A percentile compares a stretch with the other conserved stretches of the same genome.
Evolutionary conservation across 92 coral and sea anemone genomes (phyloP).

Genomic region (Anthopleura xanthogrammica): DNA sequence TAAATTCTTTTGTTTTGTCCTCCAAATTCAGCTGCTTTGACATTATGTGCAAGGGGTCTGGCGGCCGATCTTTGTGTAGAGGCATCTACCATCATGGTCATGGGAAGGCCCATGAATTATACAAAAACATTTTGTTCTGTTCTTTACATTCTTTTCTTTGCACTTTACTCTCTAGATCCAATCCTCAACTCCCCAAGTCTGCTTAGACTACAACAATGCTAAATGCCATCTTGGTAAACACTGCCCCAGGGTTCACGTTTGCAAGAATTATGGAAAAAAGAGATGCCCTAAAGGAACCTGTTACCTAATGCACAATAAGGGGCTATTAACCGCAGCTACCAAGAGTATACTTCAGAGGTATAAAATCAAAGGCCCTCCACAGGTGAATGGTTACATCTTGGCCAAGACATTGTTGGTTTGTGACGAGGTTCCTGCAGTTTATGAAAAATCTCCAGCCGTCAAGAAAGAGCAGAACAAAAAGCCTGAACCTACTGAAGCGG

Average conservation of each 20-base stretch:
- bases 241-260: constrained; percentile 65
- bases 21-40: too few species aligned
- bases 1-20: too few species aligned
- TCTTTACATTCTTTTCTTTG: background rate
- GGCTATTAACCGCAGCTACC: constrained; percentile 37
- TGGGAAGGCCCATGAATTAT: too few species aligned
- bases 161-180: constrained; percentile 2
- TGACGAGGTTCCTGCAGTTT: constrained; percentile 13
- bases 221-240: constrained; percentile 31
- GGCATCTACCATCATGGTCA: too few species aligned
- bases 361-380: constrained; percentile 28
- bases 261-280: constrained; percentile 58
- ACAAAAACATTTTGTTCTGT: background rate
- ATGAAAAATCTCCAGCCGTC: background rate
- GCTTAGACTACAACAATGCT: constrained; percentile 56
- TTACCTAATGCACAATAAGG: constrained; percentile 51
- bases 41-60: too few species aligned
- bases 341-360: constrained; percentile 49
- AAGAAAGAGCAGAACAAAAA: background rate
- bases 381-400: constrained; percentile 25
- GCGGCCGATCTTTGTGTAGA: too few species aligned
- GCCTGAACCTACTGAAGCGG: background rate
- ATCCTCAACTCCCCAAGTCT: constrained; percentile 68
- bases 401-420: constrained; percentile 53
- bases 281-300: constrained; percentile 49